Conservation (phyloP, 2,797 vertebrate species). For the Acomys russatus region DNA sequence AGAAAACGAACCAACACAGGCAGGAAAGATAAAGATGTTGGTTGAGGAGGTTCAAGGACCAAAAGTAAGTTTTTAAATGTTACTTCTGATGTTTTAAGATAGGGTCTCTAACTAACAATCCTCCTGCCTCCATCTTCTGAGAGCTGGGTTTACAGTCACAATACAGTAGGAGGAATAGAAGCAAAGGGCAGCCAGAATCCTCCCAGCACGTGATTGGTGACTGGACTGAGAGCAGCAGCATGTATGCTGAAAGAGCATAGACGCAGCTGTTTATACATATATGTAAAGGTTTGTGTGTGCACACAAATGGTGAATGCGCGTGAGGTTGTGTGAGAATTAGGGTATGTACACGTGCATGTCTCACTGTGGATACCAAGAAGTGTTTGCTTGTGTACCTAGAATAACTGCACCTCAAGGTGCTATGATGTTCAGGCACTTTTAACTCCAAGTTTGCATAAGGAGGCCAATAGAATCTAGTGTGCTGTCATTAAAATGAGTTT, state of each 20-base stretch:
- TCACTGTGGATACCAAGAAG: background rate
- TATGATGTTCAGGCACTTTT: background rate
- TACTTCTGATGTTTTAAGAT: background rate
- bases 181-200: background rate
- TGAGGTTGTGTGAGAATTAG: background rate
- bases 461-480: background rate
- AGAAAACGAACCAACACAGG: background rate
- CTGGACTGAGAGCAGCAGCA: too few relatives aligned
- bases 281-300: background rate
- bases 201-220: background rate
- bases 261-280: background rate
- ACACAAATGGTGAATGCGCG: too few relatives aligned
- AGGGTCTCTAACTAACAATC: background rate
- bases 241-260: background rate
- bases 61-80: background rate
- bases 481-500: constrained; percentile 25
- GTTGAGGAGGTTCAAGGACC: background rate
- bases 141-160: background rate
- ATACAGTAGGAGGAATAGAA: background rate
- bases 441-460: background rate
- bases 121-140: background rate
- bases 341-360: background rate
- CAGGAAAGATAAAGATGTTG: background rate
- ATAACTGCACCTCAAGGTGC: background rate
- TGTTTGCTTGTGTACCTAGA: background rate